Conservation (phyloP, 2,797 vertebrate genomes). For the Trachops cirrhosus region DNA sequence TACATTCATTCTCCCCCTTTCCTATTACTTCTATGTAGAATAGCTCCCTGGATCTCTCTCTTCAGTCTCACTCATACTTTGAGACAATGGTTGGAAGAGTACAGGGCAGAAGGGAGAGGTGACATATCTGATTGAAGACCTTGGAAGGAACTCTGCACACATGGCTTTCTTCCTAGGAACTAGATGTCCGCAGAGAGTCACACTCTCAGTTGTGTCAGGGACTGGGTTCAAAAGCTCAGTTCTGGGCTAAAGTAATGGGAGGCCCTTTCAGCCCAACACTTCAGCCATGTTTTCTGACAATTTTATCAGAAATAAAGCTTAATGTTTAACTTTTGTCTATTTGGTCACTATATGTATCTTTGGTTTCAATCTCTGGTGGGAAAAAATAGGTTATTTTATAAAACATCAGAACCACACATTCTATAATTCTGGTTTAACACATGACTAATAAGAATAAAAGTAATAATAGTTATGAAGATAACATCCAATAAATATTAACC, state of each 20-base stretch:
- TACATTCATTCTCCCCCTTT: background rate
- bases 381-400: background rate
- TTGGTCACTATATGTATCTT: background rate
- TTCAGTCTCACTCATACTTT: background rate
- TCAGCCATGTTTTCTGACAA: background rate
- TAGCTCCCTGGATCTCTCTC: background rate
- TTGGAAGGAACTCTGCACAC: background rate
- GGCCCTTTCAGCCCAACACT: background rate
- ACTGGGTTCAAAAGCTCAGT: background rate
- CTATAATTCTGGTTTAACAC: background rate
- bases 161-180: background rate
- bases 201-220: background rate
- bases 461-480: background rate
- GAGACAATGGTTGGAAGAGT: background rate
- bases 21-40: background rate
- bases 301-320: background rate
- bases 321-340: background rate
- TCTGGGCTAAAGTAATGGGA: background rate
- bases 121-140: background rate
- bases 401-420: background rate
- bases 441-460: background rate
- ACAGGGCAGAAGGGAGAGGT: background rate
- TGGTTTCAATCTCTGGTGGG: background rate
- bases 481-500: background rate
- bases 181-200: background rate